Evolutionary conservation across 2,797 vertebrate genomes (phyloP), one percentile per base, ranked within the genome.

Genomic region (Balearica regulorum): DNA sequence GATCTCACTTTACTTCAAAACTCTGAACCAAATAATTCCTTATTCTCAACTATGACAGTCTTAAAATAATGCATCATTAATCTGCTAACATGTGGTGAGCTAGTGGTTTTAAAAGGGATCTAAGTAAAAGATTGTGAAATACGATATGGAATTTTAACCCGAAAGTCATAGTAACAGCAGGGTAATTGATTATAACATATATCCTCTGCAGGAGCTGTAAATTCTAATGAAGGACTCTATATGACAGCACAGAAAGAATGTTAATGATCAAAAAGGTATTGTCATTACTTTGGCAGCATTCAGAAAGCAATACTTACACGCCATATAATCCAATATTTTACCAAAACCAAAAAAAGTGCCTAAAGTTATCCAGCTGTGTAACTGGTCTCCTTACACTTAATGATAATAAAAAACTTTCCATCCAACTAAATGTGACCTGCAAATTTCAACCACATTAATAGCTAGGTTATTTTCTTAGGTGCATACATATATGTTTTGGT

Each of bases 51-150:
- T 48, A 28, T 1, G 5, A 13, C 15, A 83, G 29, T 91, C 43
- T 87, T 79, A 22, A 88, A 83, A 66, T 65, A 84, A 49, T 24
- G 39, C 5, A 64, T 54, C 75, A 72, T 85, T 96, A 95, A 98
- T 98, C 98, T 97, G 24, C 98, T 97, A 79, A 97, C 95, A 83
- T 98, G 98, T 43, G 73, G 55, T 10, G 91, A 96, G 66, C 97
- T 97, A 55, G 95, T 95, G 9, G 96, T 98, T 97, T 98, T 98
- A 61, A 98, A 96, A 11, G 98, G 97, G 5, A 93, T 98, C 98
- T 98, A 98, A 81, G 78, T 98, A 86, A 98, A 93, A 92, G 98
- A 98, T 72, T 98, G 97, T 98, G 91, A 96, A 75, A 95, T 25
- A 87, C 19, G 79, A 82, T 19, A 70, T 15, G 11, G 10, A 49